Base-by-base conservation (phyloP, 2,113 vertebrate species). In the Rynchops niger region DNA sequence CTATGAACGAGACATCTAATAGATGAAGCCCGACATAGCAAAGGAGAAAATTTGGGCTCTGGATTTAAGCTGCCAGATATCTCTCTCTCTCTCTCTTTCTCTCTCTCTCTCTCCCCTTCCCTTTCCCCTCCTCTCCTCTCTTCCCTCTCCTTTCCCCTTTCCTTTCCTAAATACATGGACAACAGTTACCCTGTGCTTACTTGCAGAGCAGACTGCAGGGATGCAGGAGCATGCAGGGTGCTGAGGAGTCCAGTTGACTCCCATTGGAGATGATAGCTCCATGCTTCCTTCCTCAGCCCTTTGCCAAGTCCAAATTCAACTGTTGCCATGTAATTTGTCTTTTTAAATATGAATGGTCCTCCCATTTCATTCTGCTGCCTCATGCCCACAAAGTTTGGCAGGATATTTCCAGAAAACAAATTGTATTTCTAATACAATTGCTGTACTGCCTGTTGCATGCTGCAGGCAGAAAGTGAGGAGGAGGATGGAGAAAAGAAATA, bases 51-150 rank as follows among this genome's bases (percentile, higher is more conserved):
- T 34, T 6, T 63, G 22, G 30, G 6, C 19, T 66, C 27, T 62
- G 38, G 13, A 19, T 66, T 69, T 52, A 47, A 73, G 55, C 20
- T 78, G 12, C 4, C 36, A 34, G 7, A 9, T 36, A 5, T 71
- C 40, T 34, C 0, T 32, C 11, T 52, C 7, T 22, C 15, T 12
- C 1, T 36, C 1, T 6, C 6, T 12, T 6, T 6, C 7, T 26
- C 9, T 12, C 10, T 6, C 8, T 4, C 2, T 9, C 22, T 15
- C n/a, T 11, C 12, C 30, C n/a, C n/a, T n/a, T n/a, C n/a, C n/a
- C n/a, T n/a, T n/a, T n/a, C n/a, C 22, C 30, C 5, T 25, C 19
- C 13, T 1, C 26, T 3, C 5, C 14, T 14, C 5, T 18, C n/a
- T 32, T 6, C 13, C 32, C 11, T 6, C 9, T 50, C 45, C 45